phyloP scores from a whole-genome alignment of 2,797 vertebrate species.

The Prunella strophiata region DNA sequence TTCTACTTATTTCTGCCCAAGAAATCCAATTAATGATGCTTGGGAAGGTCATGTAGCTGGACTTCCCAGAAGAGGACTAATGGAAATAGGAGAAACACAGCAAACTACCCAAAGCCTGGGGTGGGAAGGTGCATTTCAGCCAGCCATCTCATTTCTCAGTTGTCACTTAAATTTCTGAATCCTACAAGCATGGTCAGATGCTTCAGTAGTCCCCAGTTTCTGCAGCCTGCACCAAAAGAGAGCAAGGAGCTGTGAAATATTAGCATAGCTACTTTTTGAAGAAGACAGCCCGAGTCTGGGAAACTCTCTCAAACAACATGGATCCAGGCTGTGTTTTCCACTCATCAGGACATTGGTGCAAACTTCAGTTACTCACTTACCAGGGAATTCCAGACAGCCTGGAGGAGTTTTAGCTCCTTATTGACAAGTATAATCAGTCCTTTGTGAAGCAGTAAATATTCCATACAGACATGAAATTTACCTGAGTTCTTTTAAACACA shows the following conservation, averaged over 20 bases:
- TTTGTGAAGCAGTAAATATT: not conserved
- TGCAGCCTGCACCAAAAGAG: not conserved
- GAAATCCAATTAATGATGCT: not conserved
- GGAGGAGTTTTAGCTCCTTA: not conserved
- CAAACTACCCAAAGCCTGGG: not conserved
- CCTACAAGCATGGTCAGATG: not conserved
- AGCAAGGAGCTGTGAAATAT: not conserved
- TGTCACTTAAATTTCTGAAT: not conserved
- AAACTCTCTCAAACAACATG: not conserved
- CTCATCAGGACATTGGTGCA: not conserved
- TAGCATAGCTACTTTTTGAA: not conserved
- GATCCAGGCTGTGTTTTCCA: not conserved
- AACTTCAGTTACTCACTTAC: not conserved
- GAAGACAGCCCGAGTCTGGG: not conserved
- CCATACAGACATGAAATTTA: not conserved
- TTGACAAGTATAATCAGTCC: not conserved
- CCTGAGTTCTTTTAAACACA: not conserved
- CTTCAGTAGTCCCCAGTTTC: not conserved
- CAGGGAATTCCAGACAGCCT: not conserved
- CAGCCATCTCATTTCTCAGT: not conserved
- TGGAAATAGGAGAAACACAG: not conserved
- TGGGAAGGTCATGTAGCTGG: not conserved
- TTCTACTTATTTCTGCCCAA: not conserved
- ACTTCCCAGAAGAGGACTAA: not conserved
- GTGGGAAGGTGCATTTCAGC: not conserved